Evolutionary conservation across 2,888 invertebrate genomes (phyloP), one percentile per base, ranked within the genome.

Genomic region (Campoletis raptor): DNA sequence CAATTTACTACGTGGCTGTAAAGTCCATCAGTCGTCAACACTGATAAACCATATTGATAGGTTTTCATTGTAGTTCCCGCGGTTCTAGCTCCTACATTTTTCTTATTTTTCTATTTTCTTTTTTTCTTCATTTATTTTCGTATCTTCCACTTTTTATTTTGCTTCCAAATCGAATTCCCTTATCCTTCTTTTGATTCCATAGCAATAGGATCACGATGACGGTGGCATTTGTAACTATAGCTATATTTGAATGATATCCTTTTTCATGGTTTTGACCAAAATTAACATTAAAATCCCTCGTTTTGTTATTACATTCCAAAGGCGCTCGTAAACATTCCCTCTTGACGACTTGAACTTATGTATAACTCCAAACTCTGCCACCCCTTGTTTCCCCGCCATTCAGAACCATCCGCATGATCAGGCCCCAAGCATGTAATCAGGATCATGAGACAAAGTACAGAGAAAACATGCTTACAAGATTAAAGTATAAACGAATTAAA

Each of bases 31-130:
- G 77, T 85, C 86, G 84, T 87, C 84, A 85, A 87, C 86, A 85
- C 82, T 87, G 86, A 87, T 87, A 87, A 87, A 87, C 86, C 82
- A 76, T 87, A 87, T 87, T 87, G 84, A 87, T 84, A 87, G 85
- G 66, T 87, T 87, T 87, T 87, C 85, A 87, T 87, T 87, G 81
- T 86, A 80, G 83, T 84, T 86, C 83, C 82, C 85, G 66, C 66
- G 24, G 64, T 79, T 79, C 74, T 66, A 52, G 76, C 67, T 70
- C 81, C 70, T 82, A 82, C 30, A 54, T 78, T 69, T 80, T 83
- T 30, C 37, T 18, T 37, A 40, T 67, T 74, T 54, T 67, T 77
- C 69, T 86, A 66, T 81, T 80, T 82, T 77, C 80, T 52, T 78
- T 37, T 73, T 37, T 45, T 57, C 37, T n/a, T 67, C 76, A 40